These are phyloP conservation scores for Phylloscopus collybita DNA, from an alignment of 2,797 vertebrate species.

Conservation along the genomic window DNA sequence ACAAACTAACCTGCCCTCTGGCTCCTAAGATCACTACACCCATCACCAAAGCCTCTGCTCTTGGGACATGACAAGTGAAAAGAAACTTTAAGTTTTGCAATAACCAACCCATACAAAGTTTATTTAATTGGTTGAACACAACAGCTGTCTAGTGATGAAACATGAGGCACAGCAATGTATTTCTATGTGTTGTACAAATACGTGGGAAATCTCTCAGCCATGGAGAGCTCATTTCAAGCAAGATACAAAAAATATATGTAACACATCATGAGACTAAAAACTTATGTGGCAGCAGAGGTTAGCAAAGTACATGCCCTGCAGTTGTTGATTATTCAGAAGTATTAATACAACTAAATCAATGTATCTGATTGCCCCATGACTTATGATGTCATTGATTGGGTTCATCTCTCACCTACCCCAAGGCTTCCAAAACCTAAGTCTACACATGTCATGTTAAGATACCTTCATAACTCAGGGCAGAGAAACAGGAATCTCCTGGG, in stretches of 20 bases:
- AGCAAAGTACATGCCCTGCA: neutral
- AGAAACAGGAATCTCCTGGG: neutral
- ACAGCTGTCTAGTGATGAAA: neutral
- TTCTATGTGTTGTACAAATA: neutral
- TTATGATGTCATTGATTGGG: neutral
- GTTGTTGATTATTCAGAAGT: neutral
- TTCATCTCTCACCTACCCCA: neutral
- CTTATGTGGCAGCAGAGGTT: neutral
- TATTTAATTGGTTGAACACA: neutral
- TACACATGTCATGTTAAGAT: neutral
- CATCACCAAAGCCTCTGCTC: neutral
- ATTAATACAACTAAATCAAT: conserved; percentile 27
- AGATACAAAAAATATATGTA: neutral
- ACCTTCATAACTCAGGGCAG: neutral
- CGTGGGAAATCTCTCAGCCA: neutral
- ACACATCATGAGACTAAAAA: neutral
- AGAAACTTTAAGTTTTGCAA: neutral
- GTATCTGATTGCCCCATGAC: neutral
- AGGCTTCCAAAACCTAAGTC: neutral
- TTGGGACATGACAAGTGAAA: neutral
- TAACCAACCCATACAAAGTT: neutral
- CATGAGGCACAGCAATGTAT: neutral
- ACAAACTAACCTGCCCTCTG: neutral
- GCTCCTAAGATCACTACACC: neutral
- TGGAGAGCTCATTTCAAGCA: neutral